These are phyloP conservation scores for Sebastes umbrosus DNA, from an alignment of 2,797 vertebrate species.

Conservation along the genomic window DNA sequence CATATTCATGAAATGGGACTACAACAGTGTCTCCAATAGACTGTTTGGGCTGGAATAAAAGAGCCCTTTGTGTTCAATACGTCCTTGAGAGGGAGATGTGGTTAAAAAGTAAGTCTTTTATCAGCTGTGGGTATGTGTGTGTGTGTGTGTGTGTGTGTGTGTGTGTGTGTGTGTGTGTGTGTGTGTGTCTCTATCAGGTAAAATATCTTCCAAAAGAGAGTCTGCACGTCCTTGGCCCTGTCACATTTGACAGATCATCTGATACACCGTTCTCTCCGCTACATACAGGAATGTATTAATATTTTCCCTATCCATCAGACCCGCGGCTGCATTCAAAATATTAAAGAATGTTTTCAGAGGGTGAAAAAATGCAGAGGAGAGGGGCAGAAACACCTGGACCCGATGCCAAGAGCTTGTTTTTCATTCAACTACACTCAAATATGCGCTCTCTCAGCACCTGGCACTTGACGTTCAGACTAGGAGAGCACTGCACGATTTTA, in stretches of 20 bases:
- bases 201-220: slow-evolving; percentile 71
- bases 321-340: slow-evolving; percentile 55
- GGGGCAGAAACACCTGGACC: slow-evolving; percentile 52
- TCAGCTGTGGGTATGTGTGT: slow-evolving; percentile 46
- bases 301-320: slow-evolving; percentile 78
- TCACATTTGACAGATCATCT: slow-evolving; percentile 69
- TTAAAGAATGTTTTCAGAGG: slow-evolving; percentile 62
- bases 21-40: slow-evolving; percentile 46
- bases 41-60: slow-evolving; percentile 59
- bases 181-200: slow-evolving; percentile 29
- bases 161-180: background rate
- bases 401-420: slow-evolving; percentile 32
- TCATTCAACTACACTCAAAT: slow-evolving; percentile 50
- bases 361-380: slow-evolving; percentile 46
- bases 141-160: background rate
- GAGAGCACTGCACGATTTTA: background rate
- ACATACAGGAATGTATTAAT: slow-evolving; percentile 80
- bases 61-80: slow-evolving; percentile 71
- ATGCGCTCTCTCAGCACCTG: slow-evolving; percentile 49
- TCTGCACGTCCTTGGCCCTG: slow-evolving; percentile 63
- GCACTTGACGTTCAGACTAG: slow-evolving; percentile 4
- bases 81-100: slow-evolving; percentile 76
- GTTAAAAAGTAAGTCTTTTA: slow-evolving; percentile 82
- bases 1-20: slow-evolving; percentile 51
- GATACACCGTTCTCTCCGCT: slow-evolving; percentile 52